phyloP scores from a whole-genome alignment of 2,113 vertebrate genomes.

The Gymnorhina tibicen region DNA sequence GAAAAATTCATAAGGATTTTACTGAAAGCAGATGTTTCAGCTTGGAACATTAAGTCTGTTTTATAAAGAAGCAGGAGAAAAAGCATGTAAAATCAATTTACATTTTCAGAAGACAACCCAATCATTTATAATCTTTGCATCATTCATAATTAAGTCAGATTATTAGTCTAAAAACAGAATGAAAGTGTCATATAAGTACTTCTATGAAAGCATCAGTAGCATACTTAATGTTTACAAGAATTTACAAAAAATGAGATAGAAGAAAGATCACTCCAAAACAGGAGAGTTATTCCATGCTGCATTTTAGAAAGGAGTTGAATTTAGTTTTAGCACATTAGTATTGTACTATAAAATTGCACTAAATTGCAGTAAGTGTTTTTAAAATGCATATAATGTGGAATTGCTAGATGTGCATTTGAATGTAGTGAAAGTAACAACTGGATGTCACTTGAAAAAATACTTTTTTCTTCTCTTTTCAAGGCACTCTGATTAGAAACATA shows the following conservation, averaged over 20 bases:
- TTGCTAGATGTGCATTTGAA: background rate
- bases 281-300: background rate
- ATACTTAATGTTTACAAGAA: background rate
- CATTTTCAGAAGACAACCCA: slow-evolving; percentile 12
- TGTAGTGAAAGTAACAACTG: background rate
- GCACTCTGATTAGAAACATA: background rate
- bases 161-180: slow-evolving; percentile 29
- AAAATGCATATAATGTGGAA: background rate
- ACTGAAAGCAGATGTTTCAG: background rate
- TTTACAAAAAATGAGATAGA: background rate
- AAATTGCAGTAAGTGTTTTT: background rate
- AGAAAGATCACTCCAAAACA: background rate
- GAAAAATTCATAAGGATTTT: background rate
- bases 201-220: background rate
- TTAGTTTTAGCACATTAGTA: background rate
- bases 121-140: slow-evolving; percentile 19
- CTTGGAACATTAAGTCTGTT: background rate
- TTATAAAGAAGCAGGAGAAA: background rate
- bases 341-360: background rate
- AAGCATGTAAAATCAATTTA: background rate
- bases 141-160: slow-evolving; percentile 34
- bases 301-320: background rate
- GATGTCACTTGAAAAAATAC: background rate
- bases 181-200: background rate
- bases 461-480: background rate